Percentiles rank a stretch among this genome's conserved stretches.
phyloP scores from a whole-genome alignment of 2,797 vertebrate species.

The Iguana delicatissima region DNA sequence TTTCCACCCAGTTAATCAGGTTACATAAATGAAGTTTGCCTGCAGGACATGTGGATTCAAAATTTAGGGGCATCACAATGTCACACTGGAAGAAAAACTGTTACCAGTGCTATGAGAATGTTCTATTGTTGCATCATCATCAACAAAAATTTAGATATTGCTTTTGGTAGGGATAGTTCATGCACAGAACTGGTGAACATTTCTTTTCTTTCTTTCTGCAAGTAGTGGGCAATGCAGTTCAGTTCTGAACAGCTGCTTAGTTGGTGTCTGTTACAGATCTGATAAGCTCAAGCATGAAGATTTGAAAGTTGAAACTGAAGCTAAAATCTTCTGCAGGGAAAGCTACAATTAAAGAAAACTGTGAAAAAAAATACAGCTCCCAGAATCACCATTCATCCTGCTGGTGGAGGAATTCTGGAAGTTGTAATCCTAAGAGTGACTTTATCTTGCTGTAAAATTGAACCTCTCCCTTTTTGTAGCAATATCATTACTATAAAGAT shows the following conservation, averaged over 20 bases:
- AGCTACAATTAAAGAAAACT: not conserved
- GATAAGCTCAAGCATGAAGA: too few relatives aligned
- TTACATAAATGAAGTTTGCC: not conserved
- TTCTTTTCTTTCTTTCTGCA: too few relatives aligned
- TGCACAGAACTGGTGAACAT: too few relatives aligned
- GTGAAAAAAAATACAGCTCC: too few relatives aligned
- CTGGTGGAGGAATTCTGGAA: not conserved
- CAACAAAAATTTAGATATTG: not conserved
- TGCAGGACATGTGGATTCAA: not conserved
- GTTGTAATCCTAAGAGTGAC: not conserved
- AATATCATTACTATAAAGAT: slow-evolving; percentile 14
- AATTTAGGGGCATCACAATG: not conserved
- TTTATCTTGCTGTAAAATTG: not conserved
- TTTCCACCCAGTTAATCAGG: not conserved
- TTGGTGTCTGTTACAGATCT: too few relatives aligned
- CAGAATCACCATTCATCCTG: too few relatives aligned
- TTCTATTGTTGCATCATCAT: not conserved
- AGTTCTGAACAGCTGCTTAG: too few relatives aligned
- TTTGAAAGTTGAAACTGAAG: too few relatives aligned
- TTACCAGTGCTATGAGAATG: not conserved
- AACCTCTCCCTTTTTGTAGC: not conserved
- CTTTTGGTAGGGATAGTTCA: not conserved
- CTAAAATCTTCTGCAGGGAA: not conserved
- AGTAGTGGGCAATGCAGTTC: too few relatives aligned
- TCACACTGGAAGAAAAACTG: not conserved